A percentile compares a stretch with the other conserved stretches of the same genome.
These are phyloP conservation scores for Heliconius nattereri DNA, from an alignment of 1,140 invertebrate genomes.

Conservation along the genomic window DNA sequence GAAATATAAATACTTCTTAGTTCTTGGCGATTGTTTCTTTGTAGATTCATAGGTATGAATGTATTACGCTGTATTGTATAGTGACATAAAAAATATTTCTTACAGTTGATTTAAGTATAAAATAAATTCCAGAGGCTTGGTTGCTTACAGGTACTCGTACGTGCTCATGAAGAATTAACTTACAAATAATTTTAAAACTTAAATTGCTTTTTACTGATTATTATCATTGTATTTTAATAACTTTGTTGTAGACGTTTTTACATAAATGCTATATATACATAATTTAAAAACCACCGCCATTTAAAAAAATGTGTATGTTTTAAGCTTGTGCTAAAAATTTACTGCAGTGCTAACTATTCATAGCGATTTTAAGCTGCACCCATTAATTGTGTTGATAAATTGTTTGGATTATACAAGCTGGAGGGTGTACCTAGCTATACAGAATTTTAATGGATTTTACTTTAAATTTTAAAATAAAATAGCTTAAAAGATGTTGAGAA, in stretches of 20 bases:
- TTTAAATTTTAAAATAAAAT: background rate
- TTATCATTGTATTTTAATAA: background rate
- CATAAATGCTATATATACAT: no score
- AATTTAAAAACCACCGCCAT: background rate
- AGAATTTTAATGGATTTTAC: constrained; percentile 26
- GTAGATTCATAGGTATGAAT: no score
- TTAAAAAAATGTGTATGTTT: constrained; percentile 8
- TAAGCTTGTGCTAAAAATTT: constrained; percentile 10
- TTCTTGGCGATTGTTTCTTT: no score
- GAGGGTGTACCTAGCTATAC: background rate
- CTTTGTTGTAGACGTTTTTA: no score
- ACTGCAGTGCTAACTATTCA: constrained; percentile 19
- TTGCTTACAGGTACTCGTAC: background rate
- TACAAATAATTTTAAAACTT: background rate
- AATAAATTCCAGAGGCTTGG: background rate
- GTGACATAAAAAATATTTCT: background rate
- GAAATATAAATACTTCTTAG: no score
- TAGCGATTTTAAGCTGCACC: constrained; percentile 24
- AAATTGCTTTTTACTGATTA: background rate
- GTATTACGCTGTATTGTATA: no score
- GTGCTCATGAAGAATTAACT: background rate
- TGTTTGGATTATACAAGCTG: constrained; percentile 30
- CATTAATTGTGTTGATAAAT: constrained; percentile 29
- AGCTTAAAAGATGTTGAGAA: background rate
- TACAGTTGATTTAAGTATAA: background rate